Evolutionary conservation across 2,113 vertebrate genomes (phyloP), one percentile per base, ranked within the genome.

Genomic region (Clupea harengus): DNA sequence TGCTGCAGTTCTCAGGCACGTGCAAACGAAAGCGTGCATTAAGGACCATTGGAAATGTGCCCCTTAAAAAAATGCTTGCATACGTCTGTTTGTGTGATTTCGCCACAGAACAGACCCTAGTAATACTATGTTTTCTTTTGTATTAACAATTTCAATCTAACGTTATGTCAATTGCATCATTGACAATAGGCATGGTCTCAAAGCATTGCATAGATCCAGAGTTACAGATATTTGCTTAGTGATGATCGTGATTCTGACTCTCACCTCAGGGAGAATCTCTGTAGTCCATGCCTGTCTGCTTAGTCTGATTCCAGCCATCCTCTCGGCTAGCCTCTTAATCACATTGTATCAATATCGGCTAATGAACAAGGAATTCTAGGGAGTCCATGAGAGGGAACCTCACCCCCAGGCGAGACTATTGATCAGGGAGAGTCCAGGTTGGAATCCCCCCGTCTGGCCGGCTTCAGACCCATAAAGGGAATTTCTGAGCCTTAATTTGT

Each of bases 301-400:
- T 39, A 39, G 39, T 75, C 11, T 75, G 9, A 75, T n/a, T 52
- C 32, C 28, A 46, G 45, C 20, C 83, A n/a, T 84, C n/a, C 28
- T 15, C 15, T 81, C 39, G 13, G 10, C 32, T 28, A 78, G 8
- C 0, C 49, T 80, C 49, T 81, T 84, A 13, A 72, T 83, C 47
- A 78, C 64, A 78, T 28, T 9, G 8, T 52, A 75, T 86, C 83
- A 86, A 78, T 89, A 64, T 67, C 60, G 47, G 67, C 25, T 87
- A 88, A 88, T 87, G 87, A 88, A 88, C 81, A 88, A 64, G 84
- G 85, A 85, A 86, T 87, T 50, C 57, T n/a, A 7, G 45, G 22
- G 25, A 83, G 32, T 18, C 60, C 60, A 22, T 39, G 57, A 20
- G 22, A n/a, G 64, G 44, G 72, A 80, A 32, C 32, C 83, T 13